A percentile compares a stretch with the other conserved stretches of the same genome.
Conservation (phyloP, 2,888 invertebrate species). For the Branchellion lobata region DNA sequence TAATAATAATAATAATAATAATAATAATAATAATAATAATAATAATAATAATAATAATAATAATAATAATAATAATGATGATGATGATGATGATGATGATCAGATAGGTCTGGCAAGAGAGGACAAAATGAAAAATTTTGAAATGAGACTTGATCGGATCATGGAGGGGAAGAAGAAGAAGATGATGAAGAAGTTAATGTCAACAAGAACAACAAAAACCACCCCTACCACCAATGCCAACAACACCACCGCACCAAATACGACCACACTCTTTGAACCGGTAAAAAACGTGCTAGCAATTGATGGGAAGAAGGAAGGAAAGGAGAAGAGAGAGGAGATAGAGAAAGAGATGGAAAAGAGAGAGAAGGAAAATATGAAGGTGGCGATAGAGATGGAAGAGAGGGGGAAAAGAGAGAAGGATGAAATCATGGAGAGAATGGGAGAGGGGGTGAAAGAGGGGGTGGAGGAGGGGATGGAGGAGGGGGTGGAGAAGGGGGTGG, state of each 20-base stretch:
- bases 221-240: too few species aligned
- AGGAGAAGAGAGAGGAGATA: too few species aligned
- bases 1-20: background rate
- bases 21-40: background rate
- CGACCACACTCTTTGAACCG: too few species aligned
- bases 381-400: background rate
- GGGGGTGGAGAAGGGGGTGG: background rate
- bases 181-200: constrained; percentile 62
- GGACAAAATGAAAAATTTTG: constrained; percentile 64
- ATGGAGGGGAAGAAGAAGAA: constrained; percentile 71
- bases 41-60: constrained; percentile 28
- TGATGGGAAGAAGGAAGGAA: too few species aligned
- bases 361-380: background rate
- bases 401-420: constrained; percentile 17
- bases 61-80: constrained; percentile 1
- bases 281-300: too few species aligned
- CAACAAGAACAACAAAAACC: background rate
- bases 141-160: constrained; percentile 72
- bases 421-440: constrained; percentile 43
- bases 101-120: constrained; percentile 58
- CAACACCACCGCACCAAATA: too few species aligned
- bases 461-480: too few species aligned
- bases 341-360: background rate
- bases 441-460: constrained; percentile 36
- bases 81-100: constrained; percentile 10